Conservation (phyloP, 1,140 invertebrate species). For the Eriocheir sinensis region DNA sequence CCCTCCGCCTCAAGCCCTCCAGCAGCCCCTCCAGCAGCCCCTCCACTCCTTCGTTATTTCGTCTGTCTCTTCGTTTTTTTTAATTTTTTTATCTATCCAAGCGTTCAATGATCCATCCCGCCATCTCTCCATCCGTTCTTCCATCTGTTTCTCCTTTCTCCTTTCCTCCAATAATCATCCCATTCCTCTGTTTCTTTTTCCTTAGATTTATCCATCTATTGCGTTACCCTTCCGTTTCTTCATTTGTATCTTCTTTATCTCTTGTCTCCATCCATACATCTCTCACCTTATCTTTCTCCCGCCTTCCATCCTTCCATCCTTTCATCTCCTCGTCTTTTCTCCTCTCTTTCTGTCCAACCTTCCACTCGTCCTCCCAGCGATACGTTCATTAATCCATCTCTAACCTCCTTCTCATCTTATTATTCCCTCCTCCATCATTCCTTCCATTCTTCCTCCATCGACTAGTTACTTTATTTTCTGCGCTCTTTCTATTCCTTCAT, state of each 20-base stretch:
- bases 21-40: not conserved
- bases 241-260: not conserved
- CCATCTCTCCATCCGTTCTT: not conserved
- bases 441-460: not conserved
- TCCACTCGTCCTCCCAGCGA: not conserved
- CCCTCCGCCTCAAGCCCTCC: too few species aligned
- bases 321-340: not conserved
- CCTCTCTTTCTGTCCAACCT: not conserved
- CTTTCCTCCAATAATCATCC: not conserved
- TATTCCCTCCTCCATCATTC: not conserved
- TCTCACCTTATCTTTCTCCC: not conserved
- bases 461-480: too few species aligned
- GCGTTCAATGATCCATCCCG: too few species aligned
- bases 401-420: not conserved
- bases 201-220: not conserved
- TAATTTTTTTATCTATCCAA: too few species aligned
- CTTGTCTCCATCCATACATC: not conserved
- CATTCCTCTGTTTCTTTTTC: not conserved
- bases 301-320: not conserved
- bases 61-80: not conserved
- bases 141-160: not conserved
- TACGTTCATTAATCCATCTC: too few species aligned
- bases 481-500: too few species aligned
- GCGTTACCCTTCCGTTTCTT: not conserved
- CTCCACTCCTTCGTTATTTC: not conserved